Conservation (phyloP, 2,797 vertebrate genomes). For the Artibeus jamaicensis region DNA sequence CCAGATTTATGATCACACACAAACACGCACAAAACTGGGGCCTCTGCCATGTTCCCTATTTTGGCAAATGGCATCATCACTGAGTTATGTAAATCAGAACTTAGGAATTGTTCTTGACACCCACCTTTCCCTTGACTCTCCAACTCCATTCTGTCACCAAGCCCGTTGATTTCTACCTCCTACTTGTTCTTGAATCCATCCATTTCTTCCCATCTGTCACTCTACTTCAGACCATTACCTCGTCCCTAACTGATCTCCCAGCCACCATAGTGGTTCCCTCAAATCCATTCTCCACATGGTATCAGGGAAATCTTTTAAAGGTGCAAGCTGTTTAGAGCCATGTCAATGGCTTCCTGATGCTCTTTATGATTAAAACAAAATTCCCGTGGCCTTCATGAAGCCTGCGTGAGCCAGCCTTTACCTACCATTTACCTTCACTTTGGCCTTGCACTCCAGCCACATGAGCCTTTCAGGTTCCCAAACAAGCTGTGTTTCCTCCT, state of each 20-base stretch:
- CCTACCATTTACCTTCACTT: neutral
- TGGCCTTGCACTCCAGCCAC: neutral
- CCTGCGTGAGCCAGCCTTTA: neutral
- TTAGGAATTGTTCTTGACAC: no score
- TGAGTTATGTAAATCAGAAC: neutral
- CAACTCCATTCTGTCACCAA: neutral
- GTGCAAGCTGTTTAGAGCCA: neutral
- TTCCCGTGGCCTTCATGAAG: neutral
- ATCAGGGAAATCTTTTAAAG: neutral
- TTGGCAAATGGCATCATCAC: neutral
- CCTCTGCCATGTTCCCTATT: neutral
- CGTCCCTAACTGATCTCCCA: neutral
- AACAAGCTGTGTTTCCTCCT: neutral
- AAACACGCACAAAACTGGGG: neutral
- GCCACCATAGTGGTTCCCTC: neutral
- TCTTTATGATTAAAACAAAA: neutral
- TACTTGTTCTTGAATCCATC: neutral
- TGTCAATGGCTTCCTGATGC: neutral
- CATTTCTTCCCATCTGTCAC: neutral
- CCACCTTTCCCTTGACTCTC: neutral
- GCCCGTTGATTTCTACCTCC: neutral
- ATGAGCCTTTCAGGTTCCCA: neutral
- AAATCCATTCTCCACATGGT: neutral
- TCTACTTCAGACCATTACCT: neutral
- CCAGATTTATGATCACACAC: neutral